Evolutionary conservation across 1,140 invertebrate genomes (phyloP).

Genomic region (Platyura marginata): DNA sequence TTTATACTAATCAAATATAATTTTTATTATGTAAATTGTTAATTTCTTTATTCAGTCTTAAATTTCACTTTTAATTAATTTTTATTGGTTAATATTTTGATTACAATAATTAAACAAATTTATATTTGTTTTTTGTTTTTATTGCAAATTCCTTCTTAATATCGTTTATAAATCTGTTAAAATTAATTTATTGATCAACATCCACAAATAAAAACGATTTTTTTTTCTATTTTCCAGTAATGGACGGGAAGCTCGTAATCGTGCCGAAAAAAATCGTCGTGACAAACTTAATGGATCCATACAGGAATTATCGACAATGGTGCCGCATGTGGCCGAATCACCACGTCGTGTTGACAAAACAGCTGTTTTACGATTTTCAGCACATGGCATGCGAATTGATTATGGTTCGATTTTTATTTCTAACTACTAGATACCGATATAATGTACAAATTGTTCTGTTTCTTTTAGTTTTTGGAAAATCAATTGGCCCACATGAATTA

Average conservation of each 20-base stretch:
- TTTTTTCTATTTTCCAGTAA: conserved; percentile 30
- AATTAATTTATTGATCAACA: too few relatives aligned
- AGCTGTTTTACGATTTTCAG: conserved; percentile 63
- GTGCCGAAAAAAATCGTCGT: conserved; percentile 72
- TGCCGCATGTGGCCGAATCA: conserved; percentile 64
- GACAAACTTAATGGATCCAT: conserved; percentile 81
- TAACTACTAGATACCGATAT: neutral
- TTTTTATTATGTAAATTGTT: too few relatives aligned
- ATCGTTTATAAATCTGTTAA: too few relatives aligned
- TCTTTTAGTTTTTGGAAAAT: conserved; percentile 28
- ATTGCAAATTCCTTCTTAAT: too few relatives aligned
- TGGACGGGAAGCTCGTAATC: conserved; percentile 56
- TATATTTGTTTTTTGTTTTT: too few relatives aligned
- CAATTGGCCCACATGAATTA: conserved; percentile 14
- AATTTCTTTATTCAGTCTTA: too few relatives aligned
- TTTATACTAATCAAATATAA: too few relatives aligned
- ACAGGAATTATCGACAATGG: conserved; percentile 54
- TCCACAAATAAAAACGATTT: neutral
- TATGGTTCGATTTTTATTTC: too few relatives aligned
- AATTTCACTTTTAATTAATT: too few relatives aligned
- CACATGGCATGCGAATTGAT: conserved; percentile 44
- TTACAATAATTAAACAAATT: too few relatives aligned
- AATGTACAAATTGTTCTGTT: neutral
- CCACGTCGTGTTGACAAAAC: conserved; percentile 76
- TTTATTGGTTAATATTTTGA: too few relatives aligned